Evolutionary conservation across 2,797 vertebrate genomes (phyloP).

Genomic region (Rhinophrynus dorsalis): DNA sequence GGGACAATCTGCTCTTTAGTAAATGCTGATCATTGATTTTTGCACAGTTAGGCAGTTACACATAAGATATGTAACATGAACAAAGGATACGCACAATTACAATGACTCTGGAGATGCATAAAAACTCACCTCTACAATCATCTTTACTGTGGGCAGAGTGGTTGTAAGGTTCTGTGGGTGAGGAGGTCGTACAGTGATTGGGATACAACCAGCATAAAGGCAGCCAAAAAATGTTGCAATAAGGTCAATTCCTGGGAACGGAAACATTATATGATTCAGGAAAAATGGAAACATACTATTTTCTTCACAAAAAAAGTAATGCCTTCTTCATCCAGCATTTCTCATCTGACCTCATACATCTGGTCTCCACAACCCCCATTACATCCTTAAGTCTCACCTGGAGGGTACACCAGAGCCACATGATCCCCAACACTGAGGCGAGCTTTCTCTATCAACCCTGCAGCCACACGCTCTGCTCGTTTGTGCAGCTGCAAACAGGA

Average conservation of each 20-base stretch:
- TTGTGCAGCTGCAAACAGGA: conserved; percentile 93
- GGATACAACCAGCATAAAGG: conserved; percentile 90
- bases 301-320: no score
- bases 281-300: conserved; percentile 41
- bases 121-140: conserved; percentile 90
- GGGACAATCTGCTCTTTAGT: no score
- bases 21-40: no score
- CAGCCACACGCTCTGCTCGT: conserved; percentile 86
- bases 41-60: no score
- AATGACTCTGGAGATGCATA: neutral
- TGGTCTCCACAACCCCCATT: neutral
- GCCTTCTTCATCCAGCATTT: neutral
- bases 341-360: neutral
- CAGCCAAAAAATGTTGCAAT: conserved; percentile 96
- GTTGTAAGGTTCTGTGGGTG: conserved; percentile 94
- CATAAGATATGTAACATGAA: no score
- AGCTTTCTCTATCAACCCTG: conserved; percentile 80
- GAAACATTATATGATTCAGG: neutral
- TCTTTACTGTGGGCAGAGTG: conserved; percentile 94
- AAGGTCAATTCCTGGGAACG: conserved; percentile 82
- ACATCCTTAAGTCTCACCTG: conserved; percentile 65
- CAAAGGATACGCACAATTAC: neutral
- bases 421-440: conserved; percentile 88
- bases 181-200: conserved; percentile 89
- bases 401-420: conserved; percentile 90